Evolutionary conservation across 2,113 vertebrate genomes (phyloP).

Genomic region (Psilopogon haemacephalus): DNA sequence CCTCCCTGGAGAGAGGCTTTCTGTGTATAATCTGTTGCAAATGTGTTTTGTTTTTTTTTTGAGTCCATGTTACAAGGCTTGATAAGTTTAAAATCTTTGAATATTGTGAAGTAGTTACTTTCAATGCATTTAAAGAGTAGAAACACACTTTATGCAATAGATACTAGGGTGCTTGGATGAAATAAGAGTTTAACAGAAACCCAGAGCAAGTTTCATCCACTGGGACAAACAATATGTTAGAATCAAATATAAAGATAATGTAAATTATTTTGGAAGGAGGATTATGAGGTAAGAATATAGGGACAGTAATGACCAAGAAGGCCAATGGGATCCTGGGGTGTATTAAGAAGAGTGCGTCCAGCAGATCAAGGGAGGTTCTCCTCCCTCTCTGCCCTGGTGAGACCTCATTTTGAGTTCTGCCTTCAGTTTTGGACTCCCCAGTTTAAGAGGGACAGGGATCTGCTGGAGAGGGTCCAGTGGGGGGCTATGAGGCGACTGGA

Average conservation of each 20-base stretch:
- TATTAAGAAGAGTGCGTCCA: no score
- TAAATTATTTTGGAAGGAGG: neutral
- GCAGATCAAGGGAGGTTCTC: no score
- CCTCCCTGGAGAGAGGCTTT: constrained; percentile 42
- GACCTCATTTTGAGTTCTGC: no score
- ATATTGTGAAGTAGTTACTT: neutral
- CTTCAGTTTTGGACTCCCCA: no score
- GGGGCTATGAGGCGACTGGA: no score
- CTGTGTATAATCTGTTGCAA: constrained; percentile 17
- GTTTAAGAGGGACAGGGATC: no score
- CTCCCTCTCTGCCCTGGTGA: no score
- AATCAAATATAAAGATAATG: neutral
- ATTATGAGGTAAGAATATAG: neutral
- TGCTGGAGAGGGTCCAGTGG: no score
- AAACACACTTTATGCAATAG: neutral
- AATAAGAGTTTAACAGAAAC: neutral
- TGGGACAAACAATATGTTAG: neutral
- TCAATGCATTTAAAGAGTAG: neutral
- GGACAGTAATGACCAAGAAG: no score
- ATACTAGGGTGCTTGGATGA: neutral
- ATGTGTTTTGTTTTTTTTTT: neutral
- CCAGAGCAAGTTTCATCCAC: neutral
- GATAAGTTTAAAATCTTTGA: neutral
- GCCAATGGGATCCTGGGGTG: no score
- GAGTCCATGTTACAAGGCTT: neutral